Evolutionary conservation across 2,888 invertebrate species (phyloP).

Genomic region (Mantis religiosa): DNA sequence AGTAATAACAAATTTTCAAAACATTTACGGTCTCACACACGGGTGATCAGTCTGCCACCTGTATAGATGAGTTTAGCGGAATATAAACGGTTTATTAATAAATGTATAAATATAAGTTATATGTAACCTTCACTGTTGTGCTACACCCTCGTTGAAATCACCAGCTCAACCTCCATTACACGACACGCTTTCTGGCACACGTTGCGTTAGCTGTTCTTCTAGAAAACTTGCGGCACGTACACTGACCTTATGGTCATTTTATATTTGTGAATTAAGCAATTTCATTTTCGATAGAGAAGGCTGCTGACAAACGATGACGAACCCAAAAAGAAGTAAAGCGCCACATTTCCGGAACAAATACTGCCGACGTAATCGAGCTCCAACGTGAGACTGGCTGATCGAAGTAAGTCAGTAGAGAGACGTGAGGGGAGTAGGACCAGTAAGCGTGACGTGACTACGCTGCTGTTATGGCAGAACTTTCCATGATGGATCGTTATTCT

Average conservation of each 20-base stretch:
- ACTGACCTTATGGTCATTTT: not conserved
- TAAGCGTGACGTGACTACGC: not conserved
- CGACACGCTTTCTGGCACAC: not conserved
- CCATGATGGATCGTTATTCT: not conserved
- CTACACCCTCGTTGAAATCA: not conserved
- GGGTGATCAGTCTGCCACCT: too few relatives aligned
- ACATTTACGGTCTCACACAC: not conserved
- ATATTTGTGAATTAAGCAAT: not conserved
- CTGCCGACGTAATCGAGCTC: not conserved
- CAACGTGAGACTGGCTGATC: not conserved
- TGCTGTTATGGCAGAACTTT: not conserved
- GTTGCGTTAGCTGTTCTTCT: not conserved
- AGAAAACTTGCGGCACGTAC: not conserved
- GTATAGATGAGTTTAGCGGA: not conserved
- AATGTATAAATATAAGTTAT: too few relatives aligned
- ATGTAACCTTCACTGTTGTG: not conserved
- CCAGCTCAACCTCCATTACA: not conserved
- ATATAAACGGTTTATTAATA: not conserved
- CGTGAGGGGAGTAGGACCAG: not conserved
- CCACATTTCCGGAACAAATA: not conserved
- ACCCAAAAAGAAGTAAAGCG: not conserved
- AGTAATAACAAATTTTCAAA: too few relatives aligned
- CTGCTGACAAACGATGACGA: not conserved
- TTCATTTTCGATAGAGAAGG: not conserved
- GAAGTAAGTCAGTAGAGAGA: not conserved